These are phyloP conservation scores for Diuraphis noxia DNA, from an alignment of 1,140 invertebrate species.

Conservation along the genomic window DNA sequence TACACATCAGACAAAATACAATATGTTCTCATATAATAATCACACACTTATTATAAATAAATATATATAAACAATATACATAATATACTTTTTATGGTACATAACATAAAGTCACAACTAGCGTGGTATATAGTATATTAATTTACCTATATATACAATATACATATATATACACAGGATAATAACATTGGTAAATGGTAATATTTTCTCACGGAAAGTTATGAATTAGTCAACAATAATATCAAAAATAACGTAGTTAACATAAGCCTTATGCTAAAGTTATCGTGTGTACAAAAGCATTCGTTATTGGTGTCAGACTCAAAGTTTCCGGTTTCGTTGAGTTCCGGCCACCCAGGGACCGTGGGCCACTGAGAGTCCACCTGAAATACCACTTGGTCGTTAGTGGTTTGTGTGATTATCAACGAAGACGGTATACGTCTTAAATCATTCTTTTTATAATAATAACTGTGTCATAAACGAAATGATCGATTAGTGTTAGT, in stretches of 20 bases:
- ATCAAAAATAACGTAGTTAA: conserved; percentile 33
- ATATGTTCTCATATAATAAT: neutral
- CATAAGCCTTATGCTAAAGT: conserved; percentile 36
- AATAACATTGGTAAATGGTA: neutral
- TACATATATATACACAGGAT: neutral
- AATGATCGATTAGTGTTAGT: neutral
- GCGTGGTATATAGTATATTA: neutral
- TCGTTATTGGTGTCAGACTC: conserved; percentile 23
- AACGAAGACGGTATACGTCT: neutral
- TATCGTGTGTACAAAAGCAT: neutral
- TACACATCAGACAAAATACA: neutral
- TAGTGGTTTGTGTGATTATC: neutral
- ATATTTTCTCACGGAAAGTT: neutral
- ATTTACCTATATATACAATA: neutral
- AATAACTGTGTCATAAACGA: neutral
- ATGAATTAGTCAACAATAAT: conserved; percentile 33
- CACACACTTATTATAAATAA: neutral
- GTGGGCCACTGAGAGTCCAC: conserved; percentile 10
- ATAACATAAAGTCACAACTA: neutral
- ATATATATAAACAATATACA: neutral
- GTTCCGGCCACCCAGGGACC: neutral
- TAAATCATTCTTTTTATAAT: conserved; percentile 27
- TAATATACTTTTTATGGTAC: neutral
- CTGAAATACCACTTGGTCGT: conserved; percentile 13
- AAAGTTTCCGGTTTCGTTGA: conserved; percentile 37